Base-by-base conservation (phyloP, 2,113 vertebrate species). In the Lepus timidus region DNA sequence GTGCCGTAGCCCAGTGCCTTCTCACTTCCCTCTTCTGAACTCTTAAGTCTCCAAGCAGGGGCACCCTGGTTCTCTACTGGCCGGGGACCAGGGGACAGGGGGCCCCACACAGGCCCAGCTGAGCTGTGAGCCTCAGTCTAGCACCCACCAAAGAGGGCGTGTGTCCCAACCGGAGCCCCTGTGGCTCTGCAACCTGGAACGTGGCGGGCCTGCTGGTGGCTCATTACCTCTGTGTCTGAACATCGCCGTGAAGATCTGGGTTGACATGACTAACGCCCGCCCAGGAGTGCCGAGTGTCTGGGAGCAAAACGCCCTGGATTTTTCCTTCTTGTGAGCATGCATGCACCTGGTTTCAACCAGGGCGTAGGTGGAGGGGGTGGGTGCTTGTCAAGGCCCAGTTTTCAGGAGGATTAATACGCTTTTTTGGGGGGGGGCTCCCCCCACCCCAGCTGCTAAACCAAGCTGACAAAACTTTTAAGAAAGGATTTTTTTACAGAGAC, bases 391-490 rank as follows among this genome's bases (percentile, higher is more conserved):
- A 90, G 80, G 83, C 88, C 92, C 90, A 88, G 91, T 86, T 93
- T 85, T 91, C 91, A 74, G 80, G 92, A 94, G 88, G 83, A 87
- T 78, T 96, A 85, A 81, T 4, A 20, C 90, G 95, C 90, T 79
- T 83, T 19, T 58, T 19, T 58, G 3, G 55, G 55, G 55, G 13
- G 12, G 55, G 23, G 64, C 29, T 7, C 55, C 6, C 14, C 55
- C 29, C 55, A 14, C 19, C 85, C n/a, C 95, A 94, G 93, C 83
- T 97, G 96, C 96, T 96, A 78, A 93, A 74, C 75, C 55, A 71
- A 90, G 81, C 96, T 97, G 95, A 84, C 92, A 96, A 92, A 93
- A 97, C 81, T 96, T 96, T 92, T 88, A 97, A 97, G 96, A 97
- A 97, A 97, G 80, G 68, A 76, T 84, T 96, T 96, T 96, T 96